These are phyloP conservation scores for Idaea biselata DNA, from an alignment of 2,888 invertebrate genomes.

Conservation along the genomic window DNA sequence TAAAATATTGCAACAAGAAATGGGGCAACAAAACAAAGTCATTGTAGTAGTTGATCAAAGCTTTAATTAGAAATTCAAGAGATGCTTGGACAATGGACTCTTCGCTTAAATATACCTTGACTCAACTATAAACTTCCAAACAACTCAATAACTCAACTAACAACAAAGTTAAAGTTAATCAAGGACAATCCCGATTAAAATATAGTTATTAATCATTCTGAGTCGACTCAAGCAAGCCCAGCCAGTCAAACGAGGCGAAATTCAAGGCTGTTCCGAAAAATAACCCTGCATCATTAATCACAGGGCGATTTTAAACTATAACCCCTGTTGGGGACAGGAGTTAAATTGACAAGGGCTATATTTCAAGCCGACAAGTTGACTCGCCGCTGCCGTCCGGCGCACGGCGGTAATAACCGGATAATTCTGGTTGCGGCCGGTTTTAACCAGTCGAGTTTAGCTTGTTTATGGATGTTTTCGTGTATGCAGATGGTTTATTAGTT, in stretches of 20 bases:
- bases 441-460: not conserved
- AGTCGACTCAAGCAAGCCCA: not conserved
- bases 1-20: too few relatives aligned
- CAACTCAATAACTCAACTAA: not conserved
- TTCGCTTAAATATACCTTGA: not conserved
- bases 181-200: not conserved
- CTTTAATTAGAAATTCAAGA: too few relatives aligned
- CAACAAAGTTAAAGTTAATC: not conserved
- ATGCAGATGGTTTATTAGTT: constrained; percentile 1
- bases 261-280: not conserved
- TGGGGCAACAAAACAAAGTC: too few relatives aligned
- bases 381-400: constrained; percentile 12
- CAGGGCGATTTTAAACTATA: constrained; percentile 7
- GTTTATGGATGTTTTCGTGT: not conserved
- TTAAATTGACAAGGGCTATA: constrained; percentile 29
- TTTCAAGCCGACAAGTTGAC: constrained; percentile 26
- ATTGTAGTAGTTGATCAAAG: too few relatives aligned
- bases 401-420: constrained; percentile 1
- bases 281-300: not conserved
- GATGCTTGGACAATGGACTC: too few relatives aligned
- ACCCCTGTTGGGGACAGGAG: constrained; percentile 26
- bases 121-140: not conserved
- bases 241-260: not conserved
- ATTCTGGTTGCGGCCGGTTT: not conserved
- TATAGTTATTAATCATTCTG: not conserved